Evolutionary conservation across 2,888 invertebrate species (phyloP), one percentile per base, ranked within the genome.

Genomic region (Magallana nippona): DNA sequence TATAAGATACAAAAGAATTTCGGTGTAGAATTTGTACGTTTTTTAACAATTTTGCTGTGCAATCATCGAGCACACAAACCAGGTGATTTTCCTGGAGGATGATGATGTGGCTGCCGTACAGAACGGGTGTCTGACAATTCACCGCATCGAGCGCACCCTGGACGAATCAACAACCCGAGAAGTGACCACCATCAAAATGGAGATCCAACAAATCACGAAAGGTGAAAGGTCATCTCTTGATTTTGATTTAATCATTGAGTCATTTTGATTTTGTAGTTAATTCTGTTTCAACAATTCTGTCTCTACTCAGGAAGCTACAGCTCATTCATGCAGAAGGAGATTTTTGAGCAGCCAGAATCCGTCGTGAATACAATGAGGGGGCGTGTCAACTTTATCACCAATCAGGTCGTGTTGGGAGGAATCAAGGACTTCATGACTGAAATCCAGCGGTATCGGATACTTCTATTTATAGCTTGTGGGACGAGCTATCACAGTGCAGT

Each of bases 311-410:
- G 98, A 85, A 99, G 98, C 94, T 99, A 97, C 95, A 97, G 97
- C 91, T 98, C 98, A 89, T 99, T 99, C 95, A 99, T 99, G 99
- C 99, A 99, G 95, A 99, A 99, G 95, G 99, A 99, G 96, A 99
- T 99, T 93, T 99, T 99, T 95, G 99, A 99, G 94, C 99, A 99
- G 94, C 98, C 99, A 0, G 99, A 99, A 94, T 99, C 99, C 0
- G 98, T 99, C 81, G 97, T 99, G 32, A 99, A 99, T 94, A 99
- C 99, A 0, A 99, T 99, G 99, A 96, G 99, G 94, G 99, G 99
- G 13, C 97, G 99, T 85, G 96, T 99, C 1, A 98, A 98, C 94
- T 98, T 98, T 95, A 97, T 97, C 85, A 96, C 93, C 32, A 95
- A 97, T 91, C 96, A 96, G 17, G 97, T 99, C 0, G 96, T 97